Percentiles rank a stretch among this genome's conserved stretches.
Conservation (phyloP, 2,797 vertebrate genomes). For the Synaphobranchus kaupii region DNA sequence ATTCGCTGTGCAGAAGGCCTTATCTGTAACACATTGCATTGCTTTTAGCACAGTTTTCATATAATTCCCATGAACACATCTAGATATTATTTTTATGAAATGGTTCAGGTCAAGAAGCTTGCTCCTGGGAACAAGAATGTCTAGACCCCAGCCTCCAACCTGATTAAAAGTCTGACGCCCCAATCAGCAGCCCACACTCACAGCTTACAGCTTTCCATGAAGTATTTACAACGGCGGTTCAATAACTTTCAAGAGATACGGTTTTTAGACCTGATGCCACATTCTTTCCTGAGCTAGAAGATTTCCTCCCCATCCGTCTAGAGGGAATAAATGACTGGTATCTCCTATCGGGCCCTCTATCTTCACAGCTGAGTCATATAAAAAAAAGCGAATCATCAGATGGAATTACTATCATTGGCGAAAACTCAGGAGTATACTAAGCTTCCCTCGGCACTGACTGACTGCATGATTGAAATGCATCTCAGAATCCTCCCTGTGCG, state of each 20-base stretch:
- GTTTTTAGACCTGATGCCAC: background rate
- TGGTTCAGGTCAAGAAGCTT: background rate
- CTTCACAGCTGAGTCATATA: background rate
- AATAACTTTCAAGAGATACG: background rate
- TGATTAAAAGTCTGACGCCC: background rate
- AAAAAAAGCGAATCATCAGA: slow-evolving; percentile 12
- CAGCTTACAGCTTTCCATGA: background rate
- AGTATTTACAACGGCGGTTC: background rate
- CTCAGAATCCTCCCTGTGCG: too few species aligned
- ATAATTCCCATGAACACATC: background rate
- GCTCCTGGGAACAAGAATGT: background rate
- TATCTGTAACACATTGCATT: background rate
- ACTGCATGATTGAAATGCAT: slow-evolving; percentile 16
- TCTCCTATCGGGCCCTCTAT: slow-evolving; percentile 8
- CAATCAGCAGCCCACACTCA: background rate
- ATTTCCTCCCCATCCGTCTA: slow-evolving; percentile 25
- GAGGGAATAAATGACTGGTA: background rate
- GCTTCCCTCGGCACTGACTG: slow-evolving; percentile 16
- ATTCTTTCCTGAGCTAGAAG: slow-evolving; percentile 15
- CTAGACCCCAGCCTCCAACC: background rate
- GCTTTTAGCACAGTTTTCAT: background rate
- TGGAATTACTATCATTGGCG: slow-evolving; percentile 22
- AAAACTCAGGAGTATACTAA: slow-evolving; percentile 14
- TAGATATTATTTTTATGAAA: background rate
- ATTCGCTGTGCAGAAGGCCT: background rate